phyloP scores from a whole-genome alignment of 2,888 invertebrate genomes.

The Chirona hameri region DNA sequence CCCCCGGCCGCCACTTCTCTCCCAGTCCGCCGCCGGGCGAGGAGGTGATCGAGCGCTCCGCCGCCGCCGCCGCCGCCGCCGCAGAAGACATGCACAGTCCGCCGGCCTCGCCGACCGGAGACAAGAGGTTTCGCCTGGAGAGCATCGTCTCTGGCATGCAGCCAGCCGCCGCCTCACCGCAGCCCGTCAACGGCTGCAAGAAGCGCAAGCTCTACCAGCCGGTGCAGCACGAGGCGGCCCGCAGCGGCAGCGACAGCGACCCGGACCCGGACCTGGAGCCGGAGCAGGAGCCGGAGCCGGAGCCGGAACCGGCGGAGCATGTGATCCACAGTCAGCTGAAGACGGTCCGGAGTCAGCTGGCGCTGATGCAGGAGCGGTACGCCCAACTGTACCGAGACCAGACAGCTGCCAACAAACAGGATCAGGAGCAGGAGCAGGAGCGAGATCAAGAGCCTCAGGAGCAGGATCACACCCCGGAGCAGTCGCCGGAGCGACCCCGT shows the following conservation, averaged over 20 bases:
- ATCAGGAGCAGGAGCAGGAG: background rate
- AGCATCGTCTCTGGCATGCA: constrained; percentile 88
- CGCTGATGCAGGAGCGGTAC: constrained; percentile 88
- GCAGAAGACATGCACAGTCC: constrained; percentile 34
- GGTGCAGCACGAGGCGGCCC: constrained; percentile 74
- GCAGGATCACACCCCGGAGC: constrained; percentile 44
- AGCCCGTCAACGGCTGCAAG: constrained; percentile 79
- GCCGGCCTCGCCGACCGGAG: constrained; percentile 37
- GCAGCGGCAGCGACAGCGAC: constrained; percentile 24
- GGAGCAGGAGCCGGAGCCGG: constrained; percentile 51
- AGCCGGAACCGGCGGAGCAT: constrained; percentile 45
- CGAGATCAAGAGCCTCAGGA: no score
- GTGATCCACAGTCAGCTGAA: constrained; percentile 53
- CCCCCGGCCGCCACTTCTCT: background rate
- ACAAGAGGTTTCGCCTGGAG: constrained; percentile 80
- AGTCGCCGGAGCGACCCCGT: constrained; percentile 61
- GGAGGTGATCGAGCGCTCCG: background rate
- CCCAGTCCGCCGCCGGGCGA: background rate
- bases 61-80: background rate
- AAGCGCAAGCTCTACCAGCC: constrained; percentile 94
- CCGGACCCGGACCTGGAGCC: constrained; percentile 39
- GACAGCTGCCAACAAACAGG: background rate
- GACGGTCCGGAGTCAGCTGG: constrained; percentile 82
- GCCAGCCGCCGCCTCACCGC: constrained; percentile 36
- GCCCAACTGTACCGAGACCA: constrained; percentile 67